Base-by-base conservation (phyloP, 1,140 invertebrate species). In the Condylostylus longicornis region DNA sequence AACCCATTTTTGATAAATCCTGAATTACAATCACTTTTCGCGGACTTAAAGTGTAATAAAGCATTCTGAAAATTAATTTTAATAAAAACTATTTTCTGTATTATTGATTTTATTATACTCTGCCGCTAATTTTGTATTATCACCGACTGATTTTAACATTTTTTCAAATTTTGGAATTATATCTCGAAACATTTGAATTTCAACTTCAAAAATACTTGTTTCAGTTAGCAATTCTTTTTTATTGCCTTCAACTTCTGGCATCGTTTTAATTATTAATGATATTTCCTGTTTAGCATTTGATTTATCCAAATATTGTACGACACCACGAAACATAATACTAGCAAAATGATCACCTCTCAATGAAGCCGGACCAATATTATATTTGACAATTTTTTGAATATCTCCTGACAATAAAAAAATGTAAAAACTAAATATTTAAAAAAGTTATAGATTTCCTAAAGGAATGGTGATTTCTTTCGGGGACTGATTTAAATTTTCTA, bases 131-230 rank as follows among this genome's bases (percentile, higher is more conserved):
- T 33, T 14, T 7, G 40, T 41, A 12, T 33, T 15, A 22, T 41
- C 40, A 10, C 40, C 35, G 25, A 33, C 15, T 22, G 12, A n/a
- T 2, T 35, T 27, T 18, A 41, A 18, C 15, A 52, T 44, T 30
- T 32, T 35, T 22, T 54, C 38, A 18, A 55, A 44, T 10, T 44
- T 42, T 1, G 51, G 50, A 17, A 55, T 29, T 2, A 35, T 42
- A 13, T 42, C 14, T 4, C 28, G 25, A 8, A 51, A 55, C n/a
- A 37, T 37, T 8, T 30, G 34, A 6, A 41, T 37, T 37, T 41
- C 40, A 23, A 30, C 37, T 37, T 41, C 40, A 22, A 37, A 41
- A 18, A 41, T 30, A 23, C 17, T 22, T 10, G 35, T 19, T 20
- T 33, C 30, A 3, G 13, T 7, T 5, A 41, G 15, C 9, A 41